These are phyloP conservation scores for Limnothrissa miodon DNA, from an alignment of 2,113 vertebrate species.

Conservation along the genomic window DNA sequence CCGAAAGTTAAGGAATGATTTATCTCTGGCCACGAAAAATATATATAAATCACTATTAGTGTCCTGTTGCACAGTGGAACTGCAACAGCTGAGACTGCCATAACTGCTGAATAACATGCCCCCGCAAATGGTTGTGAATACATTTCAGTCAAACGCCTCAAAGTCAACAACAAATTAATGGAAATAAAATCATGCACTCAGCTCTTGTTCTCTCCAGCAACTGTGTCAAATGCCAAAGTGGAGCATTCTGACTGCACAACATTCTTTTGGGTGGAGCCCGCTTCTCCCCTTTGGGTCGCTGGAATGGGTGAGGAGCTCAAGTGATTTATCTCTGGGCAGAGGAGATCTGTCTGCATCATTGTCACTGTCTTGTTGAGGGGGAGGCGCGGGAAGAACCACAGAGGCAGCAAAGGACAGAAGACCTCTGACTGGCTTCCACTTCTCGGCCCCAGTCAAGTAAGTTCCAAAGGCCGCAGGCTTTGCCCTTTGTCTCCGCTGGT, in stretches of 20 bases:
- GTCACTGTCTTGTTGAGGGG: conserved; percentile 33
- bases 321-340: conserved; percentile 36
- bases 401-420: not conserved
- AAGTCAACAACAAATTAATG: not conserved
- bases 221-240: not conserved
- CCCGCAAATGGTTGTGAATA: not conserved
- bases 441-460: conserved; percentile 33
- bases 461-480: conserved; percentile 4
- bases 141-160: not conserved
- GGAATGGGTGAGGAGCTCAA: conserved; percentile 33
- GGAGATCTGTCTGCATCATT: conserved; percentile 34
- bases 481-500: conserved; percentile 29
- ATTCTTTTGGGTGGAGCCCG: conserved; percentile 41
- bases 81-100: not conserved
- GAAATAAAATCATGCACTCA: not conserved
- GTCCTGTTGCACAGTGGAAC: not conserved
- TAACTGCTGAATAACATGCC: not conserved
- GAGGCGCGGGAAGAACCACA: conserved; percentile 35
- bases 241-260: not conserved
- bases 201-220: conserved; percentile 8
- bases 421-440: conserved; percentile 22
- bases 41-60: not conserved
- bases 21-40: not conserved
- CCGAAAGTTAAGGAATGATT: not conserved
- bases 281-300: conserved; percentile 49